Evolutionary conservation across 2,888 invertebrate species (phyloP), one percentile per base, ranked within the genome.

Genomic region (Mesoligia furuncula): DNA sequence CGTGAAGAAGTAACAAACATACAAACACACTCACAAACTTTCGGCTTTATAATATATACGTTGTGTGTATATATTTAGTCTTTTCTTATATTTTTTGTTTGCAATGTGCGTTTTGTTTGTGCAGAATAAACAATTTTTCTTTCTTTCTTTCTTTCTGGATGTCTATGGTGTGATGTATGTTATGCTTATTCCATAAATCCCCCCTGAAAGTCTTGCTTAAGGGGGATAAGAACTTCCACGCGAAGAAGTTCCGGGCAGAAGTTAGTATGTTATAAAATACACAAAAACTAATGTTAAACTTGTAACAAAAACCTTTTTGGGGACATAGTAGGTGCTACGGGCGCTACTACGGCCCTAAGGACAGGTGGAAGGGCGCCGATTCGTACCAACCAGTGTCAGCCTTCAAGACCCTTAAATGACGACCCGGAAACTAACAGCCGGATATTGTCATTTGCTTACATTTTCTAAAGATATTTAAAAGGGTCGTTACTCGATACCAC

Each of bases 371-470:
- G 87, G 88, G 88, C 81, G 88, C 81, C 87, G 86, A 83, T 80
- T 88, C 90, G 92, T 92, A 91, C 92, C 92, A 92, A 85, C 87
- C 91, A 72, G 92, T 91, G 88, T 84, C 81, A 77, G 15, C 70
- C 77, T 59, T 57, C 71, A 90, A 84, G 88, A 88, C 84, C 89
- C 87, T 88, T 82, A 82, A 85, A 77, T 73, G 69, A 80, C 76
- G 74, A 83, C 74, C 86, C 84, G 83, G 83, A 88, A 84, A 64
- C 64, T 48, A 69, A 68, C 70, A 54, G 20, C 42, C 61, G 42
- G 15, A 70, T 72, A 51, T 79, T 77, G 70, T 69, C 67, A 73
- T 81, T 82, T 77, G 79, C 59, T 79, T 79, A 66, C 54, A 73
- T 75, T 78, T 80, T 72, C 59, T 36, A 75, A 70, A 68, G 36